Base-by-base conservation (phyloP, 1,140 invertebrate species). In the Pectinophora gossypiella region DNA sequence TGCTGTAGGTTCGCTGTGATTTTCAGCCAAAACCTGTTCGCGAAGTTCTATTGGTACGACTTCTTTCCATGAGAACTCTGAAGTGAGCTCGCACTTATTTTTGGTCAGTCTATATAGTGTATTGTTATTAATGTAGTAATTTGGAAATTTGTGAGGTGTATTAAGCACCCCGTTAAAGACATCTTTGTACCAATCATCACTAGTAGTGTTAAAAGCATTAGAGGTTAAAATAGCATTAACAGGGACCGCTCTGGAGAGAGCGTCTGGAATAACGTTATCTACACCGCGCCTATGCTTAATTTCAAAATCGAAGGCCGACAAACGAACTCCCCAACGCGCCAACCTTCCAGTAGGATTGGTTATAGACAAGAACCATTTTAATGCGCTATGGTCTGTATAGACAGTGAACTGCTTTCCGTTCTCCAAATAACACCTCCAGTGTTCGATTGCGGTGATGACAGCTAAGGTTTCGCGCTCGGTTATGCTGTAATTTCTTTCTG, bases 361-460 rank as follows among this genome's bases (percentile, higher is more conserved):
- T 13, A 53, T 10, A 18, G 32, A 48, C 36, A 73, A 54, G n/a
- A 76, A 59, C 68, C 72, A 69, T 35, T 66, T 56, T 4, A 75
- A 23, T 10, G 59, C 59, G 4, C 58, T 38, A 49, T 72, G 72
- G 23, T 76, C 67, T 7, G 65, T 71, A 10, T 51, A 61, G 6
- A 61, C 20, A 15, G 48, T 44, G 21, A 55, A 59, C 5, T 15
- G 3, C 45, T 54, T 42, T 6, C 59, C 59, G 18, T 56, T 61
- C 13, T 61, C 59, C 2, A 61, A 27, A 48, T 61, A 61, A 35
- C 59, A 61, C 13, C 51, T 47, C 59, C 59, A 61, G 20, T 61
- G 50, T 36, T 61, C 53, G 4, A 55, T 13, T 16, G 53, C 46
- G 18, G 27, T 47, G 1, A 53, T 32, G 19, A 54, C 52, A 32